Conservation (phyloP, 2,113 vertebrate species). For the Prinia subflava region DNA sequence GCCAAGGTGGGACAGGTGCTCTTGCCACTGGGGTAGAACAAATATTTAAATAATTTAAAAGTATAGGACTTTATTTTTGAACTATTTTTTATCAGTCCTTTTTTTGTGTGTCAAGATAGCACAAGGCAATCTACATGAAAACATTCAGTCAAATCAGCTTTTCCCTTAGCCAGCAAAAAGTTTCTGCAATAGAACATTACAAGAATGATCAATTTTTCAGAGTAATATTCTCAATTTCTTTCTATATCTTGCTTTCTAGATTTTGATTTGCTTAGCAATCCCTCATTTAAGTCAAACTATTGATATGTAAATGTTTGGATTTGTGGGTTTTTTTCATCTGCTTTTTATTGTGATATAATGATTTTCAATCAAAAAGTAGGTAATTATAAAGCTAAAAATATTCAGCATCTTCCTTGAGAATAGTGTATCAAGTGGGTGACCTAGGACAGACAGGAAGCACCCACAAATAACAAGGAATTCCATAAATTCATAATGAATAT, state of each 20-base stretch:
- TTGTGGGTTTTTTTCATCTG: background rate
- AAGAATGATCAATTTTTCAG: background rate
- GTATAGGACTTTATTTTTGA: background rate
- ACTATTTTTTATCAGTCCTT: background rate
- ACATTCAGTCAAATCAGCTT: background rate
- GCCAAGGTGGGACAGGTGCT: background rate
- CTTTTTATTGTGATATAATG: background rate
- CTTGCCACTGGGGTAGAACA: background rate
- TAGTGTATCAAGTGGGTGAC: background rate
- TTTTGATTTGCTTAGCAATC: background rate
- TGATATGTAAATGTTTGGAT: background rate
- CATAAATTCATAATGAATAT: background rate
- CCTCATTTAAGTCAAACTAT: background rate
- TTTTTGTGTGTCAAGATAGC: background rate
- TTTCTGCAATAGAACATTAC: background rate
- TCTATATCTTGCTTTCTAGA: background rate
- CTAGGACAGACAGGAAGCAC: background rate
- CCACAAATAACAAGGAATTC: background rate
- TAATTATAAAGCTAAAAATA: background rate
- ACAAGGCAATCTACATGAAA: background rate
- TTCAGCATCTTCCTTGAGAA: background rate
- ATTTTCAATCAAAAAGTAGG: background rate
- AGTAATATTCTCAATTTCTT: background rate
- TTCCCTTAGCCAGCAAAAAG: background rate
- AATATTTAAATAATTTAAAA: background rate